Evolutionary conservation across 2,113 vertebrate species (phyloP).

Genomic region (Bufo gargarizans): DNA sequence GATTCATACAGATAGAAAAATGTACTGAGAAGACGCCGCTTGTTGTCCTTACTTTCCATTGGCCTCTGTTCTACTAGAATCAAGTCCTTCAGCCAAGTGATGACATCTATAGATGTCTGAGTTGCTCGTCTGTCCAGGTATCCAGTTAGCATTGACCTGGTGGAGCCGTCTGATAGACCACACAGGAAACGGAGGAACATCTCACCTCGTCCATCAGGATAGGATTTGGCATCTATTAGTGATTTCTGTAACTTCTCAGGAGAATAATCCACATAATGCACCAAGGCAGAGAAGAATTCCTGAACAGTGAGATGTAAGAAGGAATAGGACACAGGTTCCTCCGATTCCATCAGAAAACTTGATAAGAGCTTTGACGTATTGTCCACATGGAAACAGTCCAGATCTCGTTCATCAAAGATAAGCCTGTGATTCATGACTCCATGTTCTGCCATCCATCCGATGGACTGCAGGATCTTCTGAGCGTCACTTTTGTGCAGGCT

Average conservation of each 20-base stretch:
- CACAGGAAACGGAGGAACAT: conserved; percentile 68
- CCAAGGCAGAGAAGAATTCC: conserved; percentile 64
- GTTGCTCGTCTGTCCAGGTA: background rate
- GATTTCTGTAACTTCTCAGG: conserved; percentile 55
- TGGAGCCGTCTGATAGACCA: conserved; percentile 66
- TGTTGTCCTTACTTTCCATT: conserved; percentile 28
- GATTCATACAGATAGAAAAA: conserved; percentile 29
- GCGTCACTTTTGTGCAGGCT: background rate
- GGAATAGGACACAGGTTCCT: conserved; percentile 61
- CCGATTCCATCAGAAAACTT: conserved; percentile 55
- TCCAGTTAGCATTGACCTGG: background rate
- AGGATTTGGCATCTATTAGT: conserved; percentile 54
- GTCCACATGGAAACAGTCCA: conserved; percentile 61
- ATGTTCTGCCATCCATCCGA: conserved; percentile 19
- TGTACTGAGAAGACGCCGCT: conserved; percentile 64
- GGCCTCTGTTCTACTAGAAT: background rate
- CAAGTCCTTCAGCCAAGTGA: background rate
- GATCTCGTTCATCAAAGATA: conserved; percentile 55
- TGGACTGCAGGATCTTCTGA: background rate
- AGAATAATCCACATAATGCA: conserved; percentile 65
- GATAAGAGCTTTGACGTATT: conserved; percentile 41
- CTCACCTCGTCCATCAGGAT: conserved; percentile 18
- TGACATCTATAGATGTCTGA: conserved; percentile 23
- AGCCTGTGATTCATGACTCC: conserved; percentile 18
- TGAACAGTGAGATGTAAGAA: conserved; percentile 64